phyloP scores from a whole-genome alignment of 2,888 invertebrate genomes.

The Clivina fossor region DNA sequence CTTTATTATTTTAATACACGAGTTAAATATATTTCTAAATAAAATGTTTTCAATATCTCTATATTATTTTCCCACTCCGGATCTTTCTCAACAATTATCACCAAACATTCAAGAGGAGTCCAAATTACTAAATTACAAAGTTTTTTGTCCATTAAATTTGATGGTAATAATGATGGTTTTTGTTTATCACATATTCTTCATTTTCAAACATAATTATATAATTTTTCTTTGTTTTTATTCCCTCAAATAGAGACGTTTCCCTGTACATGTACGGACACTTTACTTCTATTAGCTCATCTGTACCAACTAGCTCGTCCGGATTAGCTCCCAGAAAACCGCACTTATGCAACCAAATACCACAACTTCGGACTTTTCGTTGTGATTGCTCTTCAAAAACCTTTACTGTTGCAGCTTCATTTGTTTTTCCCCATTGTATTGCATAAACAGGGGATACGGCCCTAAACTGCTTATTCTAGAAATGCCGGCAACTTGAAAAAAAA shows the following conservation, averaged over 20 bases:
- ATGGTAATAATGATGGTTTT: slow-evolving; percentile 12
- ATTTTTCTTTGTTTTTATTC: slow-evolving; percentile 12
- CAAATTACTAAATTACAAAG: slow-evolving; percentile 14
- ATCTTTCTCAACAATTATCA: slow-evolving; percentile 5
- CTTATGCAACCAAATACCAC: too few species aligned
- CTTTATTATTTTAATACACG: too few species aligned
- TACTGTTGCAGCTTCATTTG: too few species aligned
- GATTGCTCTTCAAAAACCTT: too few species aligned
- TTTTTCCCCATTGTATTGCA: too few species aligned
- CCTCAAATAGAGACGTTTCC: not conserved
- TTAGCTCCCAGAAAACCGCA: too few species aligned
- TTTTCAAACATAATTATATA: slow-evolving; percentile 13
- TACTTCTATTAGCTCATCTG: slow-evolving; percentile 28
- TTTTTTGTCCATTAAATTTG: slow-evolving; percentile 9
- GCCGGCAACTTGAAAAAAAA: too few species aligned
- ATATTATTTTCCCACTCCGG: slow-evolving; percentile 15
- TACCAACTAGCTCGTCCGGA: too few species aligned
- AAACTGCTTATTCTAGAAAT: too few species aligned
- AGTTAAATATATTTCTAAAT: too few species aligned
- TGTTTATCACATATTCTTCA: slow-evolving; percentile 4
- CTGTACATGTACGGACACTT: slow-evolving; percentile 29
- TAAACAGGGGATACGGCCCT: too few species aligned
- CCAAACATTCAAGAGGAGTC: slow-evolving; percentile 4
- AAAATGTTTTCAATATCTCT: slow-evolving; percentile 5
- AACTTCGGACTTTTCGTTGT: too few species aligned